These are phyloP conservation scores for Craniophora ligustri DNA, from an alignment of 2,888 invertebrate species.

Conservation along the genomic window DNA sequence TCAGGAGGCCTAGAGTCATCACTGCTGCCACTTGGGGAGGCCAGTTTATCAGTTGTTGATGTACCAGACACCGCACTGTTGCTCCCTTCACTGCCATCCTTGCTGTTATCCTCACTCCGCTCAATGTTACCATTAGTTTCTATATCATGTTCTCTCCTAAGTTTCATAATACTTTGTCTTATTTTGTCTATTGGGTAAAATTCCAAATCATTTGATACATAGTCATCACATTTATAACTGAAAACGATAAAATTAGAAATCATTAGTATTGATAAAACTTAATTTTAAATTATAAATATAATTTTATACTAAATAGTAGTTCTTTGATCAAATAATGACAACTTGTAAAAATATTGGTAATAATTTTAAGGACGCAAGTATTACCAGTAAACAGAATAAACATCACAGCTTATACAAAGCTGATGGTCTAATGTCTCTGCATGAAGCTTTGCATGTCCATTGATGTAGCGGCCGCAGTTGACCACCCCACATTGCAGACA, in stretches of 20 bases:
- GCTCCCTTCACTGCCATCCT: slow-evolving; percentile 63
- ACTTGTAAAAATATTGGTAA: not conserved
- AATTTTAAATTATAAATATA: too few species aligned
- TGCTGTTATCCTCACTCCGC: slow-evolving; percentile 64
- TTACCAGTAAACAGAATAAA: slow-evolving; percentile 93
- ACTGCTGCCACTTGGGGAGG: slow-evolving; percentile 54
- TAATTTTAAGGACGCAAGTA: not conserved
- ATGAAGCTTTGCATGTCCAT: slow-evolving; percentile 93
- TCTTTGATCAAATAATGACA: too few species aligned
- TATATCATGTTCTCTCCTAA: slow-evolving; percentile 59
- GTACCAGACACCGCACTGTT: slow-evolving; percentile 55
- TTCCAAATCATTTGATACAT: slow-evolving; percentile 92
- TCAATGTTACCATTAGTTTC: slow-evolving; percentile 61
- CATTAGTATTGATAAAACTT: too few species aligned
- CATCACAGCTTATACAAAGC: slow-evolving; percentile 93
- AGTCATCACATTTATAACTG: slow-evolving; percentile 94
- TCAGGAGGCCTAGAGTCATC: slow-evolving; percentile 57
- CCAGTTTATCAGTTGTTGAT: slow-evolving; percentile 54
- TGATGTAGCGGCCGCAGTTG: slow-evolving; percentile 93
- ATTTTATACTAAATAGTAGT: too few species aligned
- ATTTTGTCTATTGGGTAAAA: slow-evolving; percentile 88
- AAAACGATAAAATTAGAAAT: slow-evolving; percentile 62
- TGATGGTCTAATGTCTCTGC: slow-evolving; percentile 90
- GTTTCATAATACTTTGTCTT: slow-evolving; percentile 83
- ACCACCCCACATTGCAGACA: slow-evolving; percentile 93